Evolutionary conservation across 2,888 invertebrate genomes (phyloP).

Genomic region (Conchocele bisecta): DNA sequence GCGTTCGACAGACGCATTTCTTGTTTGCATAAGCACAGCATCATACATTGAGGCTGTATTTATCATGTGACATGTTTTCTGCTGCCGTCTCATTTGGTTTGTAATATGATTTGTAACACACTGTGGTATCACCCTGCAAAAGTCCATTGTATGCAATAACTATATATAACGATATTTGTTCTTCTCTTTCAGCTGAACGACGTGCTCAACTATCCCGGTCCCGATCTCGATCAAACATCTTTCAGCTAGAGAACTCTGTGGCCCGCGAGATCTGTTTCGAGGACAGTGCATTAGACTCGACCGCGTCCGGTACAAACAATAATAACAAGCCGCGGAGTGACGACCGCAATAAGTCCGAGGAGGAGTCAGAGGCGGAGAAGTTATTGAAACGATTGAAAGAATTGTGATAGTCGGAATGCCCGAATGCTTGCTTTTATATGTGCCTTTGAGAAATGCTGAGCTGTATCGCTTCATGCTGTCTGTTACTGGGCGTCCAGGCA

Average conservation of each 20-base stretch:
- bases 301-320: slow-evolving; percentile 11
- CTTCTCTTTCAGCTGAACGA: slow-evolving; percentile 89
- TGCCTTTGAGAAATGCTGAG: too few species aligned
- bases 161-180: slow-evolving; percentile 44
- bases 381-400: slow-evolving; percentile 75
- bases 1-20: too few species aligned
- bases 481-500: too few species aligned
- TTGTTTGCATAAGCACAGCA: too few species aligned
- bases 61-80: too few species aligned
- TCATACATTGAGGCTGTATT: too few species aligned
- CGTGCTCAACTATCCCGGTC: slow-evolving; percentile 95
- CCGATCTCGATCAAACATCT: slow-evolving; percentile 87
- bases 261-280: slow-evolving; percentile 79
- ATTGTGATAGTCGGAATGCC: slow-evolving; percentile 73
- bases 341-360: slow-evolving; percentile 35
- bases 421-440: too few species aligned
- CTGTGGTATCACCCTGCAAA: too few species aligned
- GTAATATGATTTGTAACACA: too few species aligned
- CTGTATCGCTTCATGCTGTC: too few species aligned
- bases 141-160: too few species aligned
- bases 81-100: too few species aligned
- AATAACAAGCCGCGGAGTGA: slow-evolving; percentile 5
- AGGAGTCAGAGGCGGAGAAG: slow-evolving; percentile 77
- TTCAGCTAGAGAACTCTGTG: slow-evolving; percentile 67
- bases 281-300: slow-evolving; percentile 58